A percentile compares a stretch with the other conserved stretches of the same genome.
Conservation (phyloP, 2,888 invertebrate genomes). For the Cephus pygmeus region DNA sequence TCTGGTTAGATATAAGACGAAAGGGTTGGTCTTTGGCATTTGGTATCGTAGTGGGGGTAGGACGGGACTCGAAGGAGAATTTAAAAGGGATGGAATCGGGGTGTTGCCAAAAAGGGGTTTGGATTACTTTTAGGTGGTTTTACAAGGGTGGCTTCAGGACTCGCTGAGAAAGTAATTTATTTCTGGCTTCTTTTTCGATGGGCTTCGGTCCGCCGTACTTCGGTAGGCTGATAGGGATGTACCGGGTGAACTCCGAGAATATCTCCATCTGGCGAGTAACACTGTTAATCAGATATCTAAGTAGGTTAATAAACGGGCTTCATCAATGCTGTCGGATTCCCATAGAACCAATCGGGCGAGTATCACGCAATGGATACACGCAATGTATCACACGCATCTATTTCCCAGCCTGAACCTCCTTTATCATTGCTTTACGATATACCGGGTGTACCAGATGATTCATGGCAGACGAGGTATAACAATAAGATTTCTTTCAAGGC, state of each 20-base stretch:
- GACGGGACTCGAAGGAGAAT: not conserved
- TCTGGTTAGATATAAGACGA: not conserved
- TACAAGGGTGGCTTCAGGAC: not conserved
- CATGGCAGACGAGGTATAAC: not conserved
- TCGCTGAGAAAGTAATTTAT: not conserved
- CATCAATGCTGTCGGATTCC: constrained; percentile 58
- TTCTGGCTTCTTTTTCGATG: not conserved
- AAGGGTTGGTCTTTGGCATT: not conserved
- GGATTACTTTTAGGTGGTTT: not conserved
- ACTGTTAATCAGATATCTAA: constrained; percentile 49
- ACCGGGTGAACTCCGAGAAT: constrained; percentile 31
- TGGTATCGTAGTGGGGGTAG: not conserved
- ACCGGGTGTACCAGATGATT: constrained; percentile 6
- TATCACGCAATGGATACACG: constrained; percentile 54
- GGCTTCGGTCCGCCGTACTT: not conserved
- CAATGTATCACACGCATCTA: constrained; percentile 46
- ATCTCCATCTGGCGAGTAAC: constrained; percentile 49
- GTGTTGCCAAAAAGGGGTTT: not conserved
- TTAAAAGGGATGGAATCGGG: not conserved
- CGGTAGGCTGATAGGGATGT: not conserved
- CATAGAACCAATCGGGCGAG: constrained; percentile 54
- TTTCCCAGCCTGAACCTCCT: constrained; percentile 6
- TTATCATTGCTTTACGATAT: not conserved
- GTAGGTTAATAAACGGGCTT: constrained; percentile 59
- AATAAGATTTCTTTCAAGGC: not conserved